Evolutionary conservation across 2,888 invertebrate genomes (phyloP), one percentile per base, ranked within the genome.

Genomic region (Drosophila nr. fundita): DNA sequence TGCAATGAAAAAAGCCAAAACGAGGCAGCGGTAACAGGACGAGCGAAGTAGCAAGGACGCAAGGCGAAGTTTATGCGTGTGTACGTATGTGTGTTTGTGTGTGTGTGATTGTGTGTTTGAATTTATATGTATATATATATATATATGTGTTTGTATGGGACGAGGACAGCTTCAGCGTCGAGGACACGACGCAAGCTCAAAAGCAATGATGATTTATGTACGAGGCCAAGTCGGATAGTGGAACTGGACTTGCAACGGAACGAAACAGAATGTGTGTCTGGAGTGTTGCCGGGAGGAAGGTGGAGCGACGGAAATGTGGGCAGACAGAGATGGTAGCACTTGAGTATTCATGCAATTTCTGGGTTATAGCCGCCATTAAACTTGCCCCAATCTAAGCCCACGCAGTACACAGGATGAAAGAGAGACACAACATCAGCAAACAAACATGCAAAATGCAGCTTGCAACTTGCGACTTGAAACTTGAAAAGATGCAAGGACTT

Each of bases 261-360:
- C 32, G 32, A 29, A 48, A 10, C 18, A 38, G 15, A 53, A 34
- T 45, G 24, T 45, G 45, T 45, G 24, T 15, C 10, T 18, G 24
- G 24, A 18, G 24, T 49, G 49, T 27, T 49, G 27, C 6, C 4
- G 52, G 34, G 49, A 2, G n/a, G 5, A 52, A 2, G 6, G 54
- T n/a, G 24, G 29, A 5, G 52, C 36, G 40, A 0, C 21, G 45
- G 1, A 21, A 6, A 4, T 32, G 29, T 10, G 32, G 29, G 30
- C 11, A n/a, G 45, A 45, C 24, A 24, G 18, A 54, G 68, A 52
- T 64, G 73, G 65, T 59, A 78, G 85, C 74, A 87, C 90, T 86
- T 89, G 74, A 82, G 90, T 85, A 86, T 86, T 89, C 86, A 89
- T 89, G 90, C 86, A 82, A 87, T 87, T 87, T 87, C 86, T 87